Evolutionary conservation across 2,888 invertebrate species (phyloP), one percentile per base, ranked within the genome.

Genomic region (Acleris holmiana): DNA sequence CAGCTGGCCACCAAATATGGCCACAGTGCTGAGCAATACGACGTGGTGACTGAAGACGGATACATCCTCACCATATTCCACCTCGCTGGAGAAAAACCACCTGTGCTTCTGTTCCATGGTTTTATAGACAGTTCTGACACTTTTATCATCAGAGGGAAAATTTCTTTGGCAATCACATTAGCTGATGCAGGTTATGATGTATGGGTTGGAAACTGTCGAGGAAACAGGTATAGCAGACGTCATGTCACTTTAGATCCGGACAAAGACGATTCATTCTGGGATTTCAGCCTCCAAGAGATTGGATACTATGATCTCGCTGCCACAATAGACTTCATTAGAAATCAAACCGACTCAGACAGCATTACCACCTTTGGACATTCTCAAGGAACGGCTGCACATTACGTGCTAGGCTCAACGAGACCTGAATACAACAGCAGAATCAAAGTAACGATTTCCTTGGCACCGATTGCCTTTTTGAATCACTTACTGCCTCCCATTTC

Each of bases 41-140:
- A 72, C 1, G 71, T 79, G 4, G 65, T 58, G 10, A 82, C 82
- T 4, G 72, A 78, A 23, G 83, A 83, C 48, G 78, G 77, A 7
- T 83, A 83, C 63, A 73, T 76, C 4, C 67, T 81, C 10, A 72
- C 69, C 3, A 17, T 80, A 0, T 79, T 71, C 55, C 68, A 71
- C 15, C 62, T 84, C 6, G 69, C 68, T 8, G 79, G 78, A 1
- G 21, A 73, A 19, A 66, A 58, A 0, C 60, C 62, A 5, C 75
- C 78, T 0, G 65, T 82, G 0, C 44, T 80, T 1, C 49, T 80
- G 0, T 44, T 64, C 6, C 82, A 80, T 41, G 83, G 83, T 0
- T 5, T 80, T 0, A 35, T 70, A 15, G 80, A 79, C 61, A 66
- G 76, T 0, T 50, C 76, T 0, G 77, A 78, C 29, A 74, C 76